A percentile compares a stretch with the other conserved stretches of the same genome.
phyloP scores from a whole-genome alignment of 2,113 vertebrate genomes.

The Alexandromys fortis region DNA sequence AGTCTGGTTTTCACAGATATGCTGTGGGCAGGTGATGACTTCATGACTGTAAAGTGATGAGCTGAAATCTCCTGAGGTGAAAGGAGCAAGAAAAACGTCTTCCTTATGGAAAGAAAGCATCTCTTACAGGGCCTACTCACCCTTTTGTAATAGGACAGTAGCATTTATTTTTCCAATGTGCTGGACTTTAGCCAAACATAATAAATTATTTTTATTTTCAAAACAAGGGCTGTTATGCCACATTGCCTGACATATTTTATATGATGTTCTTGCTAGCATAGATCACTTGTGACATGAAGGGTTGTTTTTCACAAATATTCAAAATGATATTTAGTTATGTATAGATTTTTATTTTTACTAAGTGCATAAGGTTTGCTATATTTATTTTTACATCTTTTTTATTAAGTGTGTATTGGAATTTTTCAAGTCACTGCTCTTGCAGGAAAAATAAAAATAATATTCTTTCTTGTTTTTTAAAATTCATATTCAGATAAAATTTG shows the following conservation, averaged over 20 bases:
- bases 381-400: conserved; percentile 27
- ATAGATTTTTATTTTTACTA: background rate
- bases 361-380: background rate
- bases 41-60: conserved; percentile 33
- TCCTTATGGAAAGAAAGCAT: background rate
- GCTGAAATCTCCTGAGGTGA: conserved; percentile 1
- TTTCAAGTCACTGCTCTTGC: conserved; percentile 7
- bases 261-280: background rate
- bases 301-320: conserved; percentile 33
- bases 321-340: background rate
- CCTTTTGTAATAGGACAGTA: background rate
- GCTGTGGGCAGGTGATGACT: background rate
- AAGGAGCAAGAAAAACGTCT: background rate
- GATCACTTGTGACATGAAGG: conserved; percentile 31
- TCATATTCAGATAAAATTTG: background rate
- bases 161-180: background rate
- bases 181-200: background rate
- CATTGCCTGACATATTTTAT: background rate
- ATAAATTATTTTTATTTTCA: conserved; percentile 22
- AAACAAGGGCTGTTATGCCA: background rate
- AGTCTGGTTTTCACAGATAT: conserved; percentile 41
- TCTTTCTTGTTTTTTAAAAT: conserved; percentile 26
- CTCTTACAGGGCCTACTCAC: background rate
- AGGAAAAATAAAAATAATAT: conserved; percentile 2
- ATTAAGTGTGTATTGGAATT: background rate